Conservation (phyloP, 2,888 invertebrate species). For the Bunonema sp. region DNA sequence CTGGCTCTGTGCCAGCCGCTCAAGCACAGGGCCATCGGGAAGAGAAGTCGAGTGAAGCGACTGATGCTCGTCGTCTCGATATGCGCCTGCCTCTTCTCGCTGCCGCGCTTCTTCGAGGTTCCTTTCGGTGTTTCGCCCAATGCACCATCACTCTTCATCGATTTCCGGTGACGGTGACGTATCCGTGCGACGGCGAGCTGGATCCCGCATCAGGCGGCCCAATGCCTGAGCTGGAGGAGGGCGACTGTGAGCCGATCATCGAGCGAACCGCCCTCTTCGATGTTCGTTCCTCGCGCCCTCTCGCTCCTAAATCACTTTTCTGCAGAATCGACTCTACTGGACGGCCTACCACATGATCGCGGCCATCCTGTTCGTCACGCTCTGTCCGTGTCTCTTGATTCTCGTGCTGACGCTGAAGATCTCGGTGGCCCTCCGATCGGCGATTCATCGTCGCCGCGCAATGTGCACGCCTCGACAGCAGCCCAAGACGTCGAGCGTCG, state of each 20-base stretch:
- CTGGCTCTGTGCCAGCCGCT: constrained; percentile 38
- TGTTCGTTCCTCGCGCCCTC: constrained; percentile 6
- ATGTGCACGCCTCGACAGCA: constrained; percentile 6
- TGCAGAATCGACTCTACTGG: constrained; percentile 35
- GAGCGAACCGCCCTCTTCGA: constrained; percentile 20
- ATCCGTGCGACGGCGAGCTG: too few relatives aligned
- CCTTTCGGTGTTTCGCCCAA: constrained; percentile 7
- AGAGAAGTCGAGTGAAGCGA: constrained; percentile 32
- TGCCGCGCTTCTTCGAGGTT: constrained; percentile 40
- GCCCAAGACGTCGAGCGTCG: background rate
- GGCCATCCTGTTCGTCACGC: constrained; percentile 31
- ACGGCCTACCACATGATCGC: constrained; percentile 34
- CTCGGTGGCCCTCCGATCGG: constrained; percentile 10
- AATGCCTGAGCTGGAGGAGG: background rate
- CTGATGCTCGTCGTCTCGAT: constrained; percentile 31
- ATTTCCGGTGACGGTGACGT: background rate
- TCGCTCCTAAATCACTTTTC: background rate
- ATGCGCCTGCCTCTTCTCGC: constrained; percentile 31
- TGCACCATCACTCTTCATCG: background rate
- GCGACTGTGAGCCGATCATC: constrained; percentile 8
- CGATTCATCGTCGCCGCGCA: constrained; percentile 8
- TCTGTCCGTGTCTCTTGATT: constrained; percentile 31
- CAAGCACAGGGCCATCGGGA: constrained; percentile 37
- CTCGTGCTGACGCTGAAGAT: constrained; percentile 27
- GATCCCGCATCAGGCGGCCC: too few relatives aligned